A percentile compares a stretch with the other conserved stretches of the same genome.
Evolutionary conservation across 2,113 vertebrate genomes (phyloP).

Genomic region (Glaucomys volans): DNA sequence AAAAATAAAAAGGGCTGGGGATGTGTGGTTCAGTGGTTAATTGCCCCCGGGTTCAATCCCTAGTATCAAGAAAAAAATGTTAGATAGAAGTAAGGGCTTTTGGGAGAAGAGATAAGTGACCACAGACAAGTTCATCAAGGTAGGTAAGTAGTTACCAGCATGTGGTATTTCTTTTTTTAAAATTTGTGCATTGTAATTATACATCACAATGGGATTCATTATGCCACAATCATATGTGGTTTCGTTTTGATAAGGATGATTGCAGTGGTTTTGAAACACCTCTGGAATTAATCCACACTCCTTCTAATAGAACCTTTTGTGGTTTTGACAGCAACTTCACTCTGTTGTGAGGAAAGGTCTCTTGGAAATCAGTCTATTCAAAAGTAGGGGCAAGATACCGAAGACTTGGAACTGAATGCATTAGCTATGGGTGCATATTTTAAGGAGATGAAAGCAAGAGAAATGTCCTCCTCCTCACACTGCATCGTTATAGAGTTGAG

Average conservation of each 20-base stretch:
- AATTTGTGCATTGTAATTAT: too few species aligned
- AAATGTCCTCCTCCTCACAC: constrained; percentile 62
- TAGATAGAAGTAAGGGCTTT: background rate
- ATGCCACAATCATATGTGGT: background rate
- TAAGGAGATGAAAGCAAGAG: background rate
- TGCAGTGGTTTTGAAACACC: background rate
- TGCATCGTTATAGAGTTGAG: background rate
- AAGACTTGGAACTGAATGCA: constrained; percentile 43
- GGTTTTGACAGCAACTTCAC: background rate
- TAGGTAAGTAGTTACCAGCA: background rate
- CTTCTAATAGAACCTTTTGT: background rate
- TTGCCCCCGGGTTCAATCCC: too few species aligned
- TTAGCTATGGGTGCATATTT: background rate
- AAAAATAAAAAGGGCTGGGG: too few species aligned
- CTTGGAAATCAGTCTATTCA: background rate
- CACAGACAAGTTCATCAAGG: background rate
- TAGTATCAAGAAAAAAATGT: background rate
- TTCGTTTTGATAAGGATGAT: background rate
- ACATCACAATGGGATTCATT: too few species aligned
- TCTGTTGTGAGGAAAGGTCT: background rate
- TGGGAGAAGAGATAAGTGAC: background rate
- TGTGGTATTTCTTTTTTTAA: too few species aligned
- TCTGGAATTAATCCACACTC: background rate
- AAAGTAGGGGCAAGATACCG: background rate
- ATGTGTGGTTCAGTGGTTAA: too few species aligned